Base-by-base conservation (phyloP, 1,140 invertebrate species). In the Papilio glaucus region DNA sequence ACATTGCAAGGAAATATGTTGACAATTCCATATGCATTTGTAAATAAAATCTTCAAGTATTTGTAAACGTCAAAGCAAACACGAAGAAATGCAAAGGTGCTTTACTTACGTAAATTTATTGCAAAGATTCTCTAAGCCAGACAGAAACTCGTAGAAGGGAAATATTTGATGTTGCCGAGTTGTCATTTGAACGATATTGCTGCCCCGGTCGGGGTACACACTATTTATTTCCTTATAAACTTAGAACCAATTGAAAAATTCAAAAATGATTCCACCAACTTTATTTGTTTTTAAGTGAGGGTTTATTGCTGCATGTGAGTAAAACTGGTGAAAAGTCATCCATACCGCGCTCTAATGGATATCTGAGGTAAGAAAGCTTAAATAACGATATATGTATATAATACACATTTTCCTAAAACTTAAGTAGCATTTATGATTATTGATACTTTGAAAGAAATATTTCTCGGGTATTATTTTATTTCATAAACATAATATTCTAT, bases 21-120 rank as follows among this genome's bases (percentile, higher is more conserved):
- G 61, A 37, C 37, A 63, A 39, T 39, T 63, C 61, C 18, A 15
- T 37, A 61, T 29, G 10, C 13, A 33, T 61, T 33, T 61, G 61
- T 63, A 61, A 60, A 60, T 60, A 60, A 61, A 61, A 37, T 61
- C 21, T 53, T 12, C 49, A 53, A 53, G 21, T 53, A 53, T 24
- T 53, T 53, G 49, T 53, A 24, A 53, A 53, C 45, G 45, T 53
- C 49, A 53, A 53, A 53, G 49, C 9, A 21, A 53, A 53, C 21
- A 8, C 49, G 21, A 24, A 53, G 21, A 21, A 53, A 53, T 53
- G 21, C 49, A 53, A 45, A 45, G 49, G 12, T 13, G 21, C 8
- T 53, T 53, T 24, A 24, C 49, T 53, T 53, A 53, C 2, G 29
- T 2, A 53, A 8, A 53, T 49, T 49, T 53, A 53, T 53, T 24